Percentiles rank a stretch among this genome's conserved stretches.
Evolutionary conservation across 2,888 invertebrate species (phyloP).

Genomic region (Catocala fraxini): DNA sequence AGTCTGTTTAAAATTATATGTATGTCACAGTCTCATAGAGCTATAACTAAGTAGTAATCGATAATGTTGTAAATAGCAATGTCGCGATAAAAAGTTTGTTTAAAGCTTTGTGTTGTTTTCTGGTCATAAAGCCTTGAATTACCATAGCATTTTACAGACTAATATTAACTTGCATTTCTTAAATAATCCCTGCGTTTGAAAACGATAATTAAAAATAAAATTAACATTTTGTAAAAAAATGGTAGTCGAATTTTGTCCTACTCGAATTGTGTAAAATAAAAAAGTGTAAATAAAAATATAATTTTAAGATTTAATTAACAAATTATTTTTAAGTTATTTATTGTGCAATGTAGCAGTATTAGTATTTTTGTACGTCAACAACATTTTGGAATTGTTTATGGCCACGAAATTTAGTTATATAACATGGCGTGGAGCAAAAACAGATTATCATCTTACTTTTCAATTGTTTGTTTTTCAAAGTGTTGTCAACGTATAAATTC

Average conservation of each 20-base stretch:
- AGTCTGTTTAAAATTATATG: too few relatives aligned
- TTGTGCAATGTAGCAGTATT: constrained; percentile 88
- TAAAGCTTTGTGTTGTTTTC: constrained; percentile 31
- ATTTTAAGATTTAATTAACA: constrained; percentile 63
- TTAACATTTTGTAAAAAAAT: constrained; percentile 38
- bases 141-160: constrained; percentile 34
- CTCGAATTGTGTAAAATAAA: constrained; percentile 69
- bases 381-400: constrained; percentile 55
- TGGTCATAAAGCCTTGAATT: constrained; percentile 28
- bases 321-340: constrained; percentile 82
- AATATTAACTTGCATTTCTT: constrained; percentile 41
- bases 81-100: constrained; percentile 1
- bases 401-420: not conserved
- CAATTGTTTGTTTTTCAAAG: constrained; percentile 26
- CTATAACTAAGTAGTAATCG: too few relatives aligned
- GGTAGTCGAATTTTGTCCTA: constrained; percentile 65
- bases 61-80: not conserved
- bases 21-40: too few relatives aligned
- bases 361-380: constrained; percentile 64
- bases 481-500: constrained; percentile 55
- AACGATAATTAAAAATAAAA: constrained; percentile 18
- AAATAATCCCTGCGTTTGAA: constrained; percentile 27
- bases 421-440: not conserved
- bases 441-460: not conserved
- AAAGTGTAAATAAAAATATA: constrained; percentile 56